These are phyloP conservation scores for Saccopteryx bilineata DNA, from an alignment of 2,113 vertebrate genomes.

Conservation along the genomic window DNA sequence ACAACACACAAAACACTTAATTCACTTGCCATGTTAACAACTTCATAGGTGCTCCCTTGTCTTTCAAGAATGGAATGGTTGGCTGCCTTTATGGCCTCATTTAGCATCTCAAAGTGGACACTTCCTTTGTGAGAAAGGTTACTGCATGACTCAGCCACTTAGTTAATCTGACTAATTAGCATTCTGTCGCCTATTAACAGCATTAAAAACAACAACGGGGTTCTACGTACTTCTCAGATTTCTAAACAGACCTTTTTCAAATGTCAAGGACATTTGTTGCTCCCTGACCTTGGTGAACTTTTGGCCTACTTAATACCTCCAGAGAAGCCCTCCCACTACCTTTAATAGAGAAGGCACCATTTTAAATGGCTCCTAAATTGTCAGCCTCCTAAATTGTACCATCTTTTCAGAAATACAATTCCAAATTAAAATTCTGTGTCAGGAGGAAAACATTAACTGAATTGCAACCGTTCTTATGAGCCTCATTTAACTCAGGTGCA, in stretches of 20 bases:
- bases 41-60: slow-evolving; percentile 85
- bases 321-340: slow-evolving; percentile 67
- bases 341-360: slow-evolving; percentile 65
- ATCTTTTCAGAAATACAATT: slow-evolving; percentile 82
- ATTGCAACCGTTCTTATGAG: slow-evolving; percentile 74
- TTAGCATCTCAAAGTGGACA: slow-evolving; percentile 89
- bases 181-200: slow-evolving; percentile 88
- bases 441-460: slow-evolving; percentile 79
- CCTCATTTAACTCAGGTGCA: slow-evolving; percentile 83
- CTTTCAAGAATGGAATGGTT: slow-evolving; percentile 87
- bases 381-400: slow-evolving; percentile 58
- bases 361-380: slow-evolving; percentile 81
- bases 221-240: slow-evolving; percentile 78
- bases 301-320: slow-evolving; percentile 67
- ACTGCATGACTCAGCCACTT: slow-evolving; percentile 89
- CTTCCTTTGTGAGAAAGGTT: slow-evolving; percentile 88
- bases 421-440: slow-evolving; percentile 85
- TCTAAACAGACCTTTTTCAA: slow-evolving; percentile 80
- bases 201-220: slow-evolving; percentile 87
- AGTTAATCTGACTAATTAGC: slow-evolving; percentile 91
- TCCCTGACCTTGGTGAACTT: slow-evolving; percentile 59
- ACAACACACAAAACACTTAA: slow-evolving; percentile 76
- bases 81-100: slow-evolving; percentile 89
- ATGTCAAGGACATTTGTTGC: slow-evolving; percentile 78
- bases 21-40: slow-evolving; percentile 85